These are phyloP conservation scores for Napeogenes inachia DNA, from an alignment of 2,888 invertebrate genomes.

Conservation along the genomic window DNA sequence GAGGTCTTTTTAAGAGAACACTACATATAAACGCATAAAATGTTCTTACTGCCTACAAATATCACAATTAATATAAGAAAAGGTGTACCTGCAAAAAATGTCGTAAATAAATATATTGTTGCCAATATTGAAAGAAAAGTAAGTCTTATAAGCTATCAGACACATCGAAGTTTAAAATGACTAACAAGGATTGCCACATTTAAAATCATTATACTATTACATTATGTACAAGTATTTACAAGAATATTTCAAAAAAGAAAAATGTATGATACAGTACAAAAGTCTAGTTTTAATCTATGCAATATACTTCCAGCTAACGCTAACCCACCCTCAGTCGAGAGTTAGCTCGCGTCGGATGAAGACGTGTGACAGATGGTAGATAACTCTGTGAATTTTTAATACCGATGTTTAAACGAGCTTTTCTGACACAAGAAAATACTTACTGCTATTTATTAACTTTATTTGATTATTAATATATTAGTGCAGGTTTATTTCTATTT, in stretches of 20 bases:
- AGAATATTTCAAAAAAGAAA: conserved; percentile 5
- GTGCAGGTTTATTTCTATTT: conserved; percentile 32
- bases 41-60: too few species aligned
- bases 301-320: conserved; percentile 28
- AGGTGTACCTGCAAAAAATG: too few species aligned
- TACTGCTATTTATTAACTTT: conserved; percentile 17
- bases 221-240: not conserved
- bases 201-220: not conserved
- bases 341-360: conserved; percentile 22
- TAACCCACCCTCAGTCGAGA: conserved; percentile 33
- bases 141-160: too few species aligned
- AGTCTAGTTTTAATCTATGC: conserved; percentile 30
- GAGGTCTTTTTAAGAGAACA: too few species aligned
- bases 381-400: conserved; percentile 65
- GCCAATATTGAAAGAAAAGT: too few species aligned
- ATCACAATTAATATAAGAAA: too few species aligned
- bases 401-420: conserved; percentile 43
- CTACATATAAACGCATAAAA: too few species aligned
- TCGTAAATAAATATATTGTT: too few species aligned
- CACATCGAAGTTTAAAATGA: too few species aligned
- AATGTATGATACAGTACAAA: conserved; percentile 13
- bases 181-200: not conserved
- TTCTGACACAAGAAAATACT: conserved; percentile 23
- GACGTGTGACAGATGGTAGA: conserved; percentile 29
- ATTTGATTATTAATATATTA: conserved; percentile 28